Evolutionary conservation across 2,797 vertebrate genomes (phyloP), one percentile per base, ranked within the genome.

Genomic region (Strix occidentalis): DNA sequence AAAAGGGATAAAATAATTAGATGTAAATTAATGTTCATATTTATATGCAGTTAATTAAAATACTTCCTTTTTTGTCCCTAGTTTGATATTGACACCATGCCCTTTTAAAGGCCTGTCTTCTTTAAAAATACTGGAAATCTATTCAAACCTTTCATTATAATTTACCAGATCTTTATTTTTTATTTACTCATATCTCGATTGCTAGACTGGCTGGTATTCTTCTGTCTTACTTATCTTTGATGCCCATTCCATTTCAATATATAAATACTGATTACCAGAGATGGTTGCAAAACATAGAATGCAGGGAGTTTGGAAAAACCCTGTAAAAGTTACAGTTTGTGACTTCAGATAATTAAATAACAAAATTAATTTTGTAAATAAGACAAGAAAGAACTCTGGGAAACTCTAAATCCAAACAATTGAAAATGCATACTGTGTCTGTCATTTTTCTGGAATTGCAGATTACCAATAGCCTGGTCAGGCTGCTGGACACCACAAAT

Each of bases 291-390:
- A 78, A 64, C 19, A 37, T 1, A 41, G 20, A 87, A 61, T 43
- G 28, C 33, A 69, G 5, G 1, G 31, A 72, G 5, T 29, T 76
- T 72, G 37, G 29, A 82, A 81, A 84, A 75, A 1, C 29, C 6
- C 18, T 64, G 8, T 71, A 41, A 82, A 92, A 54, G 26, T 33
- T 80, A 4, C 5, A 33, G 7, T 29, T 68, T 71, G 11, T 57
- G 17, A 33, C 25, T 53, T 31, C 9, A 75, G 13, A 21, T 76
- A 60, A 54, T 25, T 64, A 70, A 56, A 26, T 16, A 79, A 31
- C 1, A 41, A 80, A 61, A 69, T 20, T 45, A 1, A 39, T 11
- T 64, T 51, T 66, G 4, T 29, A 60, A 0, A 0, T 57, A 39
- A 23, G 6, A 71, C 10, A 90, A 61, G 24, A 72, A 95, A 83